Evolutionary conservation across 1,140 invertebrate genomes (phyloP).

Genomic region (Mylabris phalerata): DNA sequence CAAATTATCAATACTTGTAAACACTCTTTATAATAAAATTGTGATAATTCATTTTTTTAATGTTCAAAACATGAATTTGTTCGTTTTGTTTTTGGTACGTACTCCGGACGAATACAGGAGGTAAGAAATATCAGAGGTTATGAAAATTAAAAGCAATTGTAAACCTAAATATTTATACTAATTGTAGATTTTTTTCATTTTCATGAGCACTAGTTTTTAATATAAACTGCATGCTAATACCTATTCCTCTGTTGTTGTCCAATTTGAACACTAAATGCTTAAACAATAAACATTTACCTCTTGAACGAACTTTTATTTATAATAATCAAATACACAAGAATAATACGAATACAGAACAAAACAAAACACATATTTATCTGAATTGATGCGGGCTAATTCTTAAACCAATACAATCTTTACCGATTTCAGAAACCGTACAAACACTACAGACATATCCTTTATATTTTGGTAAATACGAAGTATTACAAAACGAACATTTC

Average conservation of each 20-base stretch:
- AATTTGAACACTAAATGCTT: constrained; percentile 6
- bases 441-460: constrained; percentile 82
- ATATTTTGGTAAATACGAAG: constrained; percentile 80
- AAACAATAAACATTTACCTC: constrained; percentile 5
- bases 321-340: not conserved
- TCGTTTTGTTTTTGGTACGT: too few relatives aligned
- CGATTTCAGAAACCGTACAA: constrained; percentile 84
- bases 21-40: too few relatives aligned
- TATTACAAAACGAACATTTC: constrained; percentile 90
- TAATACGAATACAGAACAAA: not conserved
- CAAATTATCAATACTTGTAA: too few relatives aligned
- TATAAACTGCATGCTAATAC: constrained; percentile 9
- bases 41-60: too few relatives aligned
- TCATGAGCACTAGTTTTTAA: too few relatives aligned
- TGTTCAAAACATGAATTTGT: too few relatives aligned
- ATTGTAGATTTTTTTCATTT: too few relatives aligned
- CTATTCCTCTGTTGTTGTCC: constrained; percentile 6
- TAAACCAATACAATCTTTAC: constrained; percentile 82
- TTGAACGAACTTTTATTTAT: constrained; percentile 3
- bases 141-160: too few relatives aligned
- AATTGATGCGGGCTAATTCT: constrained; percentile 72
- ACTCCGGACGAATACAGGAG: too few relatives aligned
- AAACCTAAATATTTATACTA: too few relatives aligned
- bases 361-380: constrained; percentile 39
- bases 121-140: too few relatives aligned